Evolutionary conservation across 2,888 invertebrate genomes (phyloP).

Genomic region (Zhuqinia jingwanae): DNA sequence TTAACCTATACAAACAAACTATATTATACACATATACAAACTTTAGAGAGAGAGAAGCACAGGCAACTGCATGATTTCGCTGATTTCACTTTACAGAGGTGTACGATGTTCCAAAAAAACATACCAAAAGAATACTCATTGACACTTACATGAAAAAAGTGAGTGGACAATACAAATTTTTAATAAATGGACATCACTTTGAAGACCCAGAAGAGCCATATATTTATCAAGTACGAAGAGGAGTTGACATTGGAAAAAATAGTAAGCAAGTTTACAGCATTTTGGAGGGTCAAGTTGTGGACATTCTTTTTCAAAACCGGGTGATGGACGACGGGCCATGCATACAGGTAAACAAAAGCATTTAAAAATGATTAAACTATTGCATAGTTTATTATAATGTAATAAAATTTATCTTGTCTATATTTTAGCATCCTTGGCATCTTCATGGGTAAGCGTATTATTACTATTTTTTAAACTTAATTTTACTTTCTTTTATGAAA

Average conservation of each 20-base stretch:
- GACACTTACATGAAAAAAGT: slow-evolving; percentile 35
- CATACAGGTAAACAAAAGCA: slow-evolving; percentile 52
- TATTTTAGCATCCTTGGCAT: slow-evolving; percentile 74
- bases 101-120: slow-evolving; percentile 68
- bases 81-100: slow-evolving; percentile 30
- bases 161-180: slow-evolving; percentile 63
- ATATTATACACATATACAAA: background rate
- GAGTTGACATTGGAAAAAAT: slow-evolving; percentile 61
- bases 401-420: slow-evolving; percentile 47
- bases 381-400: background rate
- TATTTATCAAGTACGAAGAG: slow-evolving; percentile 64
- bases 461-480: too few species aligned
- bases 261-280: slow-evolving; percentile 65
- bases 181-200: slow-evolving; percentile 68
- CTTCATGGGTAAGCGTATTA: slow-evolving; percentile 66
- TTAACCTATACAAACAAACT: background rate
- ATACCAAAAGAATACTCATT: slow-evolving; percentile 65
- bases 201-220: slow-evolving; percentile 51
- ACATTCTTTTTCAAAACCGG: slow-evolving; percentile 74
- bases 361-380: slow-evolving; percentile 11
- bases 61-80: too few species aligned
- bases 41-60: too few species aligned
- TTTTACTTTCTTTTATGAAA: too few species aligned
- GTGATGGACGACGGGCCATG: slow-evolving; percentile 73
- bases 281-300: slow-evolving; percentile 62